Conservation (phyloP, 2,888 invertebrate genomes). For the Neoscelio sp. region DNA sequence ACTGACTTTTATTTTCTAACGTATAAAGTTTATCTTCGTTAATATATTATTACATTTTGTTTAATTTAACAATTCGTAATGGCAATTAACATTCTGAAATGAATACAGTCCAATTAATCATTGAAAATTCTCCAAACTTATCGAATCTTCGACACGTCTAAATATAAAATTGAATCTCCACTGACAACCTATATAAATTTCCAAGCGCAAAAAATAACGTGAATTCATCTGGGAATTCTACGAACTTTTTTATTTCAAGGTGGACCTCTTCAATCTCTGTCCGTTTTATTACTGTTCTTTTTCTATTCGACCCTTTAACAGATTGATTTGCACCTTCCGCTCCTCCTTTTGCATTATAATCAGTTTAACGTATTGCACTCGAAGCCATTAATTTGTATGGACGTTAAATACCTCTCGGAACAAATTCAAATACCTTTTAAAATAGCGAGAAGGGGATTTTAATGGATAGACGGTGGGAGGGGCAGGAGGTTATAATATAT, state of each 20-base stretch:
- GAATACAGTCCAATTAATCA: too few relatives aligned
- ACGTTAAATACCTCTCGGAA: not conserved
- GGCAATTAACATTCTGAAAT: too few relatives aligned
- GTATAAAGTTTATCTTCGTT: too few relatives aligned
- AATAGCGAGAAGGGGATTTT: too few relatives aligned
- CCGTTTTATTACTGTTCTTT: constrained; percentile 5
- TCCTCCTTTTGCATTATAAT: not conserved
- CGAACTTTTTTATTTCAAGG: not conserved
- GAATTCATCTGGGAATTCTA: not conserved
- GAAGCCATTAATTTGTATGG: not conserved
- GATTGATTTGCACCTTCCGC: constrained; percentile 4
- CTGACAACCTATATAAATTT: not conserved
- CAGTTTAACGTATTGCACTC: not conserved
- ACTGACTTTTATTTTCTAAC: too few relatives aligned
- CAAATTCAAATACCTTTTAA: not conserved
- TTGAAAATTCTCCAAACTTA: too few relatives aligned
- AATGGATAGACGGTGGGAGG: too few relatives aligned
- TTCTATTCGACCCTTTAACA: not conserved
- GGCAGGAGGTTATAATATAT: too few relatives aligned
- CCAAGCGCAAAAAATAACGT: not conserved
- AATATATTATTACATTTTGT: too few relatives aligned
- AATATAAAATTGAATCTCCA: not conserved
- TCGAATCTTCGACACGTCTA: too few relatives aligned
- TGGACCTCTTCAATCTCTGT: constrained; percentile 3
- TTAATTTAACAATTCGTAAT: too few relatives aligned